A percentile compares a stretch with the other conserved stretches of the same genome.
Evolutionary conservation across 2,113 vertebrate species (phyloP).

Genomic region (Oncorhynchus kisutch): DNA sequence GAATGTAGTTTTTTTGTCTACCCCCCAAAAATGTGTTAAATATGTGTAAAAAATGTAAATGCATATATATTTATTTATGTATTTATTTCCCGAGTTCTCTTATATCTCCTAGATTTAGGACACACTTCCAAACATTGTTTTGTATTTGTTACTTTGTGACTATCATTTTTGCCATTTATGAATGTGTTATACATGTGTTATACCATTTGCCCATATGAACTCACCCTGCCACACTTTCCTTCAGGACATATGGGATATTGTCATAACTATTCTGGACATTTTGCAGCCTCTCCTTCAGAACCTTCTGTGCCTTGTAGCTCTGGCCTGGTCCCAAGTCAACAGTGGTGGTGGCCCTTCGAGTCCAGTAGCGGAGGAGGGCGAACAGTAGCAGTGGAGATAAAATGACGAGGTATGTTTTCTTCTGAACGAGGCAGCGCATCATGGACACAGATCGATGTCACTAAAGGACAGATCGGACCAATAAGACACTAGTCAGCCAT

Average conservation of each 20-base stretch:
- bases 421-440: slow-evolving; percentile 49
- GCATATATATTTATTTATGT: too few species aligned
- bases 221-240: slow-evolving; percentile 59
- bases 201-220: neutral
- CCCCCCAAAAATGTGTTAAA: too few species aligned
- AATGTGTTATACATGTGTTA: neutral
- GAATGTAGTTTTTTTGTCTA: too few species aligned
- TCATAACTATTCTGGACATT: slow-evolving; percentile 17
- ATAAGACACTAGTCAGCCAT: neutral
- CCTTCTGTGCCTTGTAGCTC: neutral
- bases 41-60: too few species aligned
- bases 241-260: slow-evolving; percentile 54
- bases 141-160: too few species aligned
- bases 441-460: neutral
- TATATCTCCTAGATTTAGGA: too few species aligned
- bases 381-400: slow-evolving; percentile 22
- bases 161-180: too few species aligned
- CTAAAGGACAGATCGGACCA: neutral
- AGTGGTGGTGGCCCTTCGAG: neutral
- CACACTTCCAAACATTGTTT: too few species aligned
- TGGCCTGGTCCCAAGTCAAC: slow-evolving; percentile 42
- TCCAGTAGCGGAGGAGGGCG: slow-evolving; percentile 31
- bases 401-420: slow-evolving; percentile 41
- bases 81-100: too few species aligned
- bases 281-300: slow-evolving; percentile 23